Base-by-base conservation (phyloP, 1,140 invertebrate genomes). In the Holcopasites calliopsidis region DNA sequence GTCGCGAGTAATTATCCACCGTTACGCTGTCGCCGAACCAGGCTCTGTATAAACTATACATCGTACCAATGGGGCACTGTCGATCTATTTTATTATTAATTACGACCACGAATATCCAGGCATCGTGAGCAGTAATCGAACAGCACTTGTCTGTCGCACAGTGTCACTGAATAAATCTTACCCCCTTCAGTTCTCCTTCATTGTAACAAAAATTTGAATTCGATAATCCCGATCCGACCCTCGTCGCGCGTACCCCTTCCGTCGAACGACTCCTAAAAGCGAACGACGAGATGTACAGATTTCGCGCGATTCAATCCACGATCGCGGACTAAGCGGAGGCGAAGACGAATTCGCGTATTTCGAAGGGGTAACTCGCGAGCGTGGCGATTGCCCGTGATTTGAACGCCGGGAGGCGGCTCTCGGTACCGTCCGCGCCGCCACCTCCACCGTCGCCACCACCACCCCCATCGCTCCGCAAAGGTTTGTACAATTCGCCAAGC, bases 11-110 rank as follows among this genome's bases (percentile, higher is more conserved):
- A 74, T 79, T 89, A 57, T 88, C 85, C 64, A 82, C 81, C 70
- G 78, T 73, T 13, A 71, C 65, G 62, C 81, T 78, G 80, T 91
- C 77, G 18, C 90, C 90, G 70, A 92, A 91, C 94, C 95, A 95
- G 26, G 94, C 94, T 89, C 94, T 92, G 88, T 95, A 95, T 74
- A 95, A 88, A 68, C 90, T 91, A 68, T 91, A 92, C 91, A 92
- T 92, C 26, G 60, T 82, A 8, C n/a, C 11, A 18, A 0, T 5
- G 10, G 4, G 28, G 2, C 3, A 55, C 16, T 33, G 6, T 18
- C 16, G 21, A 40, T 38, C 2, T 11, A 1, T 33, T 65, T 23
- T 47, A 35, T 8, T 6, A 44, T 26, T 62, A 5, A 10, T 31
- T 11, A 7, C 50, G n/a, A n/a, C n/a, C n/a, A 52, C 23, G 28